phyloP scores from a whole-genome alignment of 64 coral and sea anemone species.

The Stylophora pistillata region DNA sequence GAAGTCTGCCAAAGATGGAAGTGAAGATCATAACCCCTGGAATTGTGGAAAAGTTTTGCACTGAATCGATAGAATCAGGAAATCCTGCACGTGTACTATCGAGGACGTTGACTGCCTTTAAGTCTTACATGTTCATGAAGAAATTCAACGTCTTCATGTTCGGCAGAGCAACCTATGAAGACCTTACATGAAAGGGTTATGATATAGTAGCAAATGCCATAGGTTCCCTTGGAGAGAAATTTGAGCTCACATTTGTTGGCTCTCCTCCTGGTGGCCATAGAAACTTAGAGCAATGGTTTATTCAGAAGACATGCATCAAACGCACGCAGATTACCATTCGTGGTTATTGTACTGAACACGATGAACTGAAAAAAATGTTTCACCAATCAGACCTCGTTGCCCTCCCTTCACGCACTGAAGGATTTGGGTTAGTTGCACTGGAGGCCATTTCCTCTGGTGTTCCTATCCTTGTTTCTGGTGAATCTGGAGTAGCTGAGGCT shows the following conservation, averaged over 20 bases:
- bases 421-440: constrained; percentile 33
- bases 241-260: constrained; percentile 23
- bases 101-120: too few relatives aligned
- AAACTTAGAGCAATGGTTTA: neutral
- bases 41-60: too few relatives aligned
- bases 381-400: constrained; percentile 6
- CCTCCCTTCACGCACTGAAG: constrained; percentile 36
- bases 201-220: constrained; percentile 43
- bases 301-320: constrained; percentile 5
- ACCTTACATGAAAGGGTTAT: neutral
- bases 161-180: neutral
- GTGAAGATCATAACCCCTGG: too few relatives aligned
- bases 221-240: neutral
- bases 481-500: constrained; percentile 25
- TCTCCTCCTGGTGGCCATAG: neutral
- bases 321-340: constrained; percentile 4
- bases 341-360: constrained; percentile 3
- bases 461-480: neutral
- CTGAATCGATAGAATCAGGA: too few relatives aligned
- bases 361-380: constrained; percentile 9
- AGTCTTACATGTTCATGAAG: too few relatives aligned
- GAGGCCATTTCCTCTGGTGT: constrained; percentile 31
- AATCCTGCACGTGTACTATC: too few relatives aligned
- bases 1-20: too few relatives aligned
- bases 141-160: constrained; percentile 3